phyloP scores from a whole-genome alignment of 1,140 invertebrate genomes.

The Platyura marginata region DNA sequence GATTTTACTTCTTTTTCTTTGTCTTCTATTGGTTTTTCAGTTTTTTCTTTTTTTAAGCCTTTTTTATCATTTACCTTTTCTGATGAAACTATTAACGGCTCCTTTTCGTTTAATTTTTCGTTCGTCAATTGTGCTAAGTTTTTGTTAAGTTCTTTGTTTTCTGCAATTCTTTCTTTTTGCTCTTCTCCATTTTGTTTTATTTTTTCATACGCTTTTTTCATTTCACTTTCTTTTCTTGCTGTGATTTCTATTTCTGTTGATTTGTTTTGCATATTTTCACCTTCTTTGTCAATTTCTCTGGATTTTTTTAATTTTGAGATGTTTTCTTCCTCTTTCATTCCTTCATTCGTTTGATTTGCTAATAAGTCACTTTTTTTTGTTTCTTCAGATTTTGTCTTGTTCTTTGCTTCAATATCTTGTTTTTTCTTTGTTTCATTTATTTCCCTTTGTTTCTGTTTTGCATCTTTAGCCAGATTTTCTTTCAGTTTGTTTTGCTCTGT shows the following conservation, averaged over 20 bases:
- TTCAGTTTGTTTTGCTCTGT: not conserved
- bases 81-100: no score
- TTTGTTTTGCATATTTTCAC: not conserved
- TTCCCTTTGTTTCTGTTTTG: conserved; percentile 1
- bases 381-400: conserved; percentile 1
- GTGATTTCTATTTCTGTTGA: not conserved
- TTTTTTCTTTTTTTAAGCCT: not conserved
- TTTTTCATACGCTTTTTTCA: no score
- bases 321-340: conserved; percentile 8
- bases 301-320: not conserved
- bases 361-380: conserved; percentile 6
- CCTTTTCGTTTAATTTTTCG: no score
- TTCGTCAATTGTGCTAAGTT: no score
- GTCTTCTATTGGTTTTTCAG: not conserved
- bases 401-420: not conserved
- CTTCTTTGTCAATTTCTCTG: not conserved
- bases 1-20: no score
- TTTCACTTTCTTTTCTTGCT: no score
- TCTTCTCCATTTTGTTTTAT: no score
- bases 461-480: not conserved
- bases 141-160: no score
- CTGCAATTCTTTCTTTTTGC: no score
- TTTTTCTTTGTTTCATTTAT: conserved; percentile 7
- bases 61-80: not conserved
- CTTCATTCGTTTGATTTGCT: conserved; percentile 15